Evolutionary conservation across 2,888 invertebrate genomes (phyloP), one percentile per base, ranked within the genome.

Genomic region (Acrobeloides nanus): DNA sequence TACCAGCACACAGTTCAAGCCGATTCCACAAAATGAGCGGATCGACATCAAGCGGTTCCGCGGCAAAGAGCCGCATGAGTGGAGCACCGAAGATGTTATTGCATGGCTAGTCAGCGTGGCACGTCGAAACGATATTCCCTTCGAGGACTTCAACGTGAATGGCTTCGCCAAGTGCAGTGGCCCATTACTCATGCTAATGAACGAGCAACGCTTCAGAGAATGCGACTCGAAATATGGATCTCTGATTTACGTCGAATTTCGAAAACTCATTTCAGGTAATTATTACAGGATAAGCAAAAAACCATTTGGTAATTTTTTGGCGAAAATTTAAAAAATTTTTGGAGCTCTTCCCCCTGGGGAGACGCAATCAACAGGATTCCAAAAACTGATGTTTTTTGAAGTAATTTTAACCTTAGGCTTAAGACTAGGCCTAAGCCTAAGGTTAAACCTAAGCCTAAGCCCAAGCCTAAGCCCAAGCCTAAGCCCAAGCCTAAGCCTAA

Each of bases 51-150:
- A 57, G 42, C 40, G 65, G 6, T 72, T 62, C 45, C 76, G 76
- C 55, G 73, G 56, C 18, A 66, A 64, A 42, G 68, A 71, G 40
- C 66, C 72, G 8, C 38, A 49, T 34, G 67, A 65, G 38, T 72
- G 72, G 73, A 43, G 48, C 17, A 55, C 51, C 35, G 68, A 71
- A 46, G 73, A 73, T 48, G 68, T 73, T 25, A 57, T 72, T 27
- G 63, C 67, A 6, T 73, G 72, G 72, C 53, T 74, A 54, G 48
- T 74, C 25, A 66, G 67, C 48, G 63, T 68, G 5, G 71, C 70
- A 12, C 60, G 66, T 40, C 49, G 65, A 41, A 57, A 70, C 46
- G 40, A 55, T 40, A 64, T 73, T 31, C 61, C 67, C 15, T 63
- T 66, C 48, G 72, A 73, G 51, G 68, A 73, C 39, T 54, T 72